phyloP scores from a whole-genome alignment of 2,797 vertebrate species.

The Trematomus bernacchii region DNA sequence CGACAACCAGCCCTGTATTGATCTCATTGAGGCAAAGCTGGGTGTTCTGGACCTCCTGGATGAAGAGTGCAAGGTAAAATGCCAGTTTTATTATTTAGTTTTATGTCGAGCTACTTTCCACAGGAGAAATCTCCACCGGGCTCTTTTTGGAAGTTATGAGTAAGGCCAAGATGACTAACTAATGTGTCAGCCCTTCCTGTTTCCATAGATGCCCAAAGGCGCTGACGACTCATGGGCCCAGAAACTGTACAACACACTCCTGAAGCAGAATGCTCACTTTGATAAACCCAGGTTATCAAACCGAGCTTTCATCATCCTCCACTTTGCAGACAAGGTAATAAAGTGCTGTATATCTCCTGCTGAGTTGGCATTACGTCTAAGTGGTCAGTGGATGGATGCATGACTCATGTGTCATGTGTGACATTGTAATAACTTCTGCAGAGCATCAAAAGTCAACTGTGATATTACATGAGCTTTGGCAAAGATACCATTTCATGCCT shows the following conservation, averaged over 20 bases:
- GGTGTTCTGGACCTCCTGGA: slow-evolving; percentile 96
- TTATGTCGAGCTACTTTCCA: slow-evolving; percentile 23
- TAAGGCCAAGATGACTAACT: slow-evolving; percentile 66
- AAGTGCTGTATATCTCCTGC: slow-evolving; percentile 4
- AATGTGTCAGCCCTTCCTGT: slow-evolving; percentile 71
- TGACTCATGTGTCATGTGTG: slow-evolving; percentile 18
- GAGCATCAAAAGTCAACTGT: neutral
- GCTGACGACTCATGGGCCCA: slow-evolving; percentile 96
- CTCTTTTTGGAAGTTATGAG: slow-evolving; percentile 61
- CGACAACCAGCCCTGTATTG: slow-evolving; percentile 98
- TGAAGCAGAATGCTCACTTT: slow-evolving; percentile 92
- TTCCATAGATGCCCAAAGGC: slow-evolving; percentile 96
- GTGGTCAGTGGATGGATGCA: slow-evolving; percentile 16
- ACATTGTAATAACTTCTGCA: slow-evolving; percentile 16
- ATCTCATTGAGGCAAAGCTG: slow-evolving; percentile 96
- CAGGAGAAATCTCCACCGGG: slow-evolving; percentile 5
- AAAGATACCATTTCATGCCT: slow-evolving; percentile 10
- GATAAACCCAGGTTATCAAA: slow-evolving; percentile 97
- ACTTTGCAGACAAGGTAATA: slow-evolving; percentile 98
- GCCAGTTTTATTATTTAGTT: neutral
- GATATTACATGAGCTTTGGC: slow-evolving; percentile 17
- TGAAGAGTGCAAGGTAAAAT: slow-evolving; percentile 94
- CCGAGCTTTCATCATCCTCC: slow-evolving; percentile 95
- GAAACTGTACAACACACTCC: slow-evolving; percentile 95
- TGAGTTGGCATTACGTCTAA: neutral